A percentile compares a stretch with the other conserved stretches of the same genome.
These are phyloP conservation scores for Mesodorylaimus sp. DNA, from an alignment of 2,888 invertebrate genomes.

Conservation along the genomic window DNA sequence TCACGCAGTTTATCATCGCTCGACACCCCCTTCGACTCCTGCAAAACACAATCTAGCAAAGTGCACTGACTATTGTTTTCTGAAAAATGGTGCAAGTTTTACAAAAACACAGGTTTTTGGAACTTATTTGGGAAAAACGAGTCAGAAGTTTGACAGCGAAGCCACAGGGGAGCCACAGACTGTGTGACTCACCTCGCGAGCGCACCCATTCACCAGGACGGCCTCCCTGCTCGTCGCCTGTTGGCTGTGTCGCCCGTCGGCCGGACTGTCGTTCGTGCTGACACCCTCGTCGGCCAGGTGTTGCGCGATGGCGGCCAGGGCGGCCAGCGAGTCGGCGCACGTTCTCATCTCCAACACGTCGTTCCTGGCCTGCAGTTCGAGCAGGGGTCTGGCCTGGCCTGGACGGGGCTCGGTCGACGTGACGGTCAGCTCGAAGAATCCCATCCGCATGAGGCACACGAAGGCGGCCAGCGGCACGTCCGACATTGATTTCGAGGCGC, in stretches of 20 bases:
- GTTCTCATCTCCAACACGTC: conserved; percentile 16
- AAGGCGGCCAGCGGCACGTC: not conserved
- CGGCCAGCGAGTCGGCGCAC: conserved; percentile 22
- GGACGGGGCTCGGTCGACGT: conserved; percentile 1
- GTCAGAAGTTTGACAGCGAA: no score
- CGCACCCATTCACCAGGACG: no score
- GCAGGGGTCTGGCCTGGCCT: not conserved
- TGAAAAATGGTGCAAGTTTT: no score
- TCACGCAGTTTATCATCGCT: conserved; percentile 7
- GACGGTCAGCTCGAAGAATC: conserved; percentile 5
- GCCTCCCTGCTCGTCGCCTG: no score
- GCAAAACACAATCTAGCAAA: not conserved
- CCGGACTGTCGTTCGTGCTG: no score
- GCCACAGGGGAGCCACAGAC: no score
- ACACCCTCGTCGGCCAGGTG: conserved; percentile 6
- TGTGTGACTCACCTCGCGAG: no score
- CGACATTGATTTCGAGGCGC: not conserved
- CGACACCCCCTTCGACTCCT: not conserved
- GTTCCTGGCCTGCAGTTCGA: conserved; percentile 6
- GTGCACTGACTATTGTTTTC: conserved; percentile 4
- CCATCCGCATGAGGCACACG: conserved; percentile 8
- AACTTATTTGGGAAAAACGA: no score
- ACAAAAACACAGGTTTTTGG: no score
- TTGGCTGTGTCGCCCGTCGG: no score
- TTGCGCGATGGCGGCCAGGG: not conserved